These are phyloP conservation scores for Otolemur crassicaudatus DNA, from an alignment of 2,797 vertebrate species.

Conservation along the genomic window DNA sequence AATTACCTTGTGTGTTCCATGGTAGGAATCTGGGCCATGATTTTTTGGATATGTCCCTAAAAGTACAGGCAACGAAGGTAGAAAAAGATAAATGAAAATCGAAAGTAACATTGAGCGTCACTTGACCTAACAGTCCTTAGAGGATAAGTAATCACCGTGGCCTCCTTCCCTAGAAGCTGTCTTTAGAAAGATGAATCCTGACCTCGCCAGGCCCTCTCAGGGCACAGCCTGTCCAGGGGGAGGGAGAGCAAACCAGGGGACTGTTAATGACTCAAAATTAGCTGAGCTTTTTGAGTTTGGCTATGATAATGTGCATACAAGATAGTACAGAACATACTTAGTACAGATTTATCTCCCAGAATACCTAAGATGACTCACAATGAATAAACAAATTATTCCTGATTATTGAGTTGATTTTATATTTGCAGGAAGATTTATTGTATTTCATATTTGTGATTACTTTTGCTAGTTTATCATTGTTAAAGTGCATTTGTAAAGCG, in stretches of 20 bases:
- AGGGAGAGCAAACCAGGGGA: neutral
- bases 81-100: neutral
- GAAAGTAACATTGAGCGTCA: neutral
- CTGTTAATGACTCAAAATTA: neutral
- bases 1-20: neutral
- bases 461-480: slow-evolving; percentile 50
- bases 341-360: neutral
- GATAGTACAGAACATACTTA: neutral
- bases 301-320: neutral
- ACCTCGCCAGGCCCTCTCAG: neutral
- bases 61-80: neutral
- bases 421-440: slow-evolving; percentile 57
- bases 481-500: slow-evolving; percentile 50
- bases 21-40: neutral
- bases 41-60: neutral
- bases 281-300: neutral
- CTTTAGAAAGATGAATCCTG: neutral
- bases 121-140: neutral
- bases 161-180: neutral
- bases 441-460: slow-evolving; percentile 45
- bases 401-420: slow-evolving; percentile 72
- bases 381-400: slow-evolving; percentile 51
- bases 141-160: neutral
- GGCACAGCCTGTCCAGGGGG: neutral
- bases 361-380: neutral